Evolutionary conservation across 2,888 invertebrate species (phyloP).

Genomic region (Maniola hyperantus): DNA sequence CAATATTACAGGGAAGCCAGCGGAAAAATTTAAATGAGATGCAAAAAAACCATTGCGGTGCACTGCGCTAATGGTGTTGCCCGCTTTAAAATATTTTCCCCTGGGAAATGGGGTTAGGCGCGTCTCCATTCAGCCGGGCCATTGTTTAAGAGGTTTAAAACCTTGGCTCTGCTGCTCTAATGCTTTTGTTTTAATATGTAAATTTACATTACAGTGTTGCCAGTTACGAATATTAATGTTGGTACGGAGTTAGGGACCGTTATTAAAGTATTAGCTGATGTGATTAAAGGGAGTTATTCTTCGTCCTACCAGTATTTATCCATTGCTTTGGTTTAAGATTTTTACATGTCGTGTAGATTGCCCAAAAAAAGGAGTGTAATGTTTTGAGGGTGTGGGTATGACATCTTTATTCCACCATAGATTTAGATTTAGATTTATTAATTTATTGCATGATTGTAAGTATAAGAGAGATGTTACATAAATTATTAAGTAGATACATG

Average conservation of each 20-base stretch:
- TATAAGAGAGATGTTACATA: no score
- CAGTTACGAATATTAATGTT: slow-evolving; percentile 43
- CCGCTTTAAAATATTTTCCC: slow-evolving; percentile 57
- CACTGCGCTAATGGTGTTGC: slow-evolving; percentile 62
- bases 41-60: slow-evolving; percentile 62
- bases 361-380: no score
- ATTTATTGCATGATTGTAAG: no score
- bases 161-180: slow-evolving; percentile 43
- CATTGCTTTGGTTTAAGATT: neutral
- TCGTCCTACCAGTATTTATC: neutral
- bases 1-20: slow-evolving; percentile 42
- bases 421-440: no score
- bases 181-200: slow-evolving; percentile 51
- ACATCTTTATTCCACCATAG: no score
- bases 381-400: no score
- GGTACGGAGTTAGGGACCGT: slow-evolving; percentile 28
- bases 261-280: slow-evolving; percentile 38
- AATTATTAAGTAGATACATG: no score
- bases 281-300: slow-evolving; percentile 19
- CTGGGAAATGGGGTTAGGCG: slow-evolving; percentile 61
- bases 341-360: no score
- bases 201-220: slow-evolving; percentile 42
- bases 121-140: slow-evolving; percentile 57
- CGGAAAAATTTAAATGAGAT: slow-evolving; percentile 70
- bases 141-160: slow-evolving; percentile 55